Conservation (phyloP, 2,113 vertebrate genomes). For the Serilophus lunatus region DNA sequence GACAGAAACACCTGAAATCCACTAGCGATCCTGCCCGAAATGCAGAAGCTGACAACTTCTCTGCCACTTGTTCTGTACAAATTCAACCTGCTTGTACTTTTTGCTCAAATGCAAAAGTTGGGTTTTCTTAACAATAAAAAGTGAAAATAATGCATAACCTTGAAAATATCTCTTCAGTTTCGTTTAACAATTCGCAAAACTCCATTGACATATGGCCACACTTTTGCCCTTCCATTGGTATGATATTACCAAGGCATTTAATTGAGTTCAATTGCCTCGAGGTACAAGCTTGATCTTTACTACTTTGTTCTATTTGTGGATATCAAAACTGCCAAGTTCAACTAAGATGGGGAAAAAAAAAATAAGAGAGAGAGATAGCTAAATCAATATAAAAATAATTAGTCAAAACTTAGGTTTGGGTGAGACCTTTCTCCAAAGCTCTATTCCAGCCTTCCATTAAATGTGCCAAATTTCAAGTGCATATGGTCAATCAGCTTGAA, state of each 20-base stretch:
- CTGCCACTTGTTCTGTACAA: neutral
- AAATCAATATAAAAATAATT: neutral
- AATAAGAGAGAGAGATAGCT: neutral
- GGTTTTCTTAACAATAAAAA: neutral
- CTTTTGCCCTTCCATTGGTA: neutral
- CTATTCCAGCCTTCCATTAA: neutral
- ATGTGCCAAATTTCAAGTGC: neutral
- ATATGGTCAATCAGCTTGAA: neutral
- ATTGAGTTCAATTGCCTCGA: neutral
- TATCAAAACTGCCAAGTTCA: neutral
- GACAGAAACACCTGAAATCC: constrained; percentile 24
- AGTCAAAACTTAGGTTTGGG: neutral
- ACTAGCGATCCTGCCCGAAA: neutral
- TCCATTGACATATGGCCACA: neutral
- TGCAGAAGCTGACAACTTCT: neutral
- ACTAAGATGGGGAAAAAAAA: neutral
- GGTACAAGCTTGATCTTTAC: accelerated
- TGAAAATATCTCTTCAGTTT: neutral
- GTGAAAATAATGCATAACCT: neutral
- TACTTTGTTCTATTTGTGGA: neutral
- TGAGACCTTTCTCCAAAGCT: neutral
- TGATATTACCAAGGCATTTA: neutral
- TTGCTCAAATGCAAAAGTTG: neutral
- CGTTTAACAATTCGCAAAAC: neutral
- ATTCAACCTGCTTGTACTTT: neutral